phyloP scores from a whole-genome alignment of 2,888 invertebrate species.

The Coelinius sp. region DNA sequence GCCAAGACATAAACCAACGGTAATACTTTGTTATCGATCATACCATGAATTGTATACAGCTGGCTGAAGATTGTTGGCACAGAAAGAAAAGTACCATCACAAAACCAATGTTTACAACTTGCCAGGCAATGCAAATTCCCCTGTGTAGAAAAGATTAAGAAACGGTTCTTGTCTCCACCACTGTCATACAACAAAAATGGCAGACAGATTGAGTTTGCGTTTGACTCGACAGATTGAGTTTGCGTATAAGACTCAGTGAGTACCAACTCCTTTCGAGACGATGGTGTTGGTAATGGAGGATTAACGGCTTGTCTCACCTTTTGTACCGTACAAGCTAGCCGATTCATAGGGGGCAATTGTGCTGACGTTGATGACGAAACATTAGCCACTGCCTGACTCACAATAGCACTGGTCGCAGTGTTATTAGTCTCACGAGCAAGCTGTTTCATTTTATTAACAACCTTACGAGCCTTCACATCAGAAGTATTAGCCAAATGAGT shows the following conservation, averaged over 20 bases:
- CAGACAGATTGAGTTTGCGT: neutral
- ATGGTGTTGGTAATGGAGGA: neutral
- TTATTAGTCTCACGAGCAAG: neutral
- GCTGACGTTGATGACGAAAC: neutral
- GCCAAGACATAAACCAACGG: slow-evolving; percentile 32
- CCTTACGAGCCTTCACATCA: neutral
- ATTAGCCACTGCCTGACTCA: neutral
- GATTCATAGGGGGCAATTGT: neutral
- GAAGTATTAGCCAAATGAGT: too few relatives aligned
- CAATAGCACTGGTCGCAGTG: neutral
- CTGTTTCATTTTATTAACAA: neutral
- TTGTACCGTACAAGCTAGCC: neutral
- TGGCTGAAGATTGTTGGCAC: slow-evolving; percentile 37
- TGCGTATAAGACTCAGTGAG: neutral
- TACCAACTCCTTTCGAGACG: neutral
- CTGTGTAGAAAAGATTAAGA: neutral
- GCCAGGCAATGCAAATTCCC: slow-evolving; percentile 12
- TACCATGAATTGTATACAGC: slow-evolving; percentile 28
- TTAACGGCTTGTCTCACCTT: neutral
- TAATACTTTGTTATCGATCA: slow-evolving; percentile 22
- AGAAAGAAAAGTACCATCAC: slow-evolving; percentile 33
- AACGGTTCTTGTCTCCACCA: neutral
- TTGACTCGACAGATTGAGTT: too few relatives aligned
- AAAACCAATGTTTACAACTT: slow-evolving; percentile 33
- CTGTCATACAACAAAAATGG: slow-evolving; percentile 15